Evolutionary conservation across 2,113 vertebrate genomes (phyloP), one percentile per base, ranked within the genome.

Genomic region (Sorex fumeus): DNA sequence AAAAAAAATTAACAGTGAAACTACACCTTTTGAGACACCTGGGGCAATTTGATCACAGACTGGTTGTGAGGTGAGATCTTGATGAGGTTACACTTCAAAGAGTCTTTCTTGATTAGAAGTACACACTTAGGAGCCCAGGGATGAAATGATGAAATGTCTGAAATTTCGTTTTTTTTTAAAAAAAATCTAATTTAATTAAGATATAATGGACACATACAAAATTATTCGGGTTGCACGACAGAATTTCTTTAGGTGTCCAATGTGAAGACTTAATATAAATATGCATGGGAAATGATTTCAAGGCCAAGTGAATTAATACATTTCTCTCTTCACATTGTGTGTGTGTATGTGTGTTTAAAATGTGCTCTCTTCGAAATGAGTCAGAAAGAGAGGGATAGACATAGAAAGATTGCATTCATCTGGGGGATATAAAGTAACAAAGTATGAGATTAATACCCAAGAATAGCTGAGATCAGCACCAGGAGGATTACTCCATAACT

Each of bases 1-100:
- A 85, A 43, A 32, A 76, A 90, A 87, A 43, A 40, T 40, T 19
- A 74, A 27, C 50, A 15, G 8, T 67, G 30, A 87, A 93, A 36
- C 50, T 36, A 40, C 32, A 78, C 32, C 53, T 76, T 53, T 30
- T 43, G 11, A 72, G 67, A n/a, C 19, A 62, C 40, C 0, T 36
- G 69, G 77, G 69, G 69, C 87, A 34, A 70, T 62, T 3, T 45
- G 69, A 67, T 62, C 53, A 23, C 0, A 30, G 45, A 28, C 18
- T 45, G 1, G 19, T 91, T 67, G 28, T 62, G 76, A 43, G 36
- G 28, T 11, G 16, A 43, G 36, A 81, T 60, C 6, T 0, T 1
- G 13, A 16, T 32, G 28, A 53, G 57, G n/a, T n/a, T 57, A 27
- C 60, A 34, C 50, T 91, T 83, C 47, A 19, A 16, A 32, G 53